Conservation (phyloP, 1,140 invertebrate genomes). For the Ooceraea biroi region DNA sequence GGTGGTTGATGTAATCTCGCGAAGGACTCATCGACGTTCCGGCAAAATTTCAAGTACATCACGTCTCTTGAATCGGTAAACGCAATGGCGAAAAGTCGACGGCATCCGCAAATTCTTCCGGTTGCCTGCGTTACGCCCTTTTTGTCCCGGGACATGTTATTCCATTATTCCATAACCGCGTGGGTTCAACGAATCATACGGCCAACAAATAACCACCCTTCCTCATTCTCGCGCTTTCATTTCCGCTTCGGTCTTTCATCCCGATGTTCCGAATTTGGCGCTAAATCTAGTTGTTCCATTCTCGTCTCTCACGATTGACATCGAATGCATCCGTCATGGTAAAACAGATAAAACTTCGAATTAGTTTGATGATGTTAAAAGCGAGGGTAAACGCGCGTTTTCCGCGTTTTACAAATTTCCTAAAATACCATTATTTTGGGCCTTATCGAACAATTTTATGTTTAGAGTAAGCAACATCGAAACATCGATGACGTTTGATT, state of each 20-base stretch:
- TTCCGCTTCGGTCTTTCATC: slow-evolving; percentile 9
- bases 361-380: background rate
- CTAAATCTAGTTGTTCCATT: slow-evolving; percentile 30
- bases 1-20: slow-evolving; percentile 3
- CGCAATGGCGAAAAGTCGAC: background rate
- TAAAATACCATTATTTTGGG: background rate
- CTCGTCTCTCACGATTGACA: slow-evolving; percentile 5
- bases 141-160: background rate
- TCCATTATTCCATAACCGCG: background rate
- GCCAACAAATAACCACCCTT: slow-evolving; percentile 11
- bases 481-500: too few relatives aligned
- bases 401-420: background rate
- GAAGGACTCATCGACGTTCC: background rate
- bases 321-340: slow-evolving; percentile 9
- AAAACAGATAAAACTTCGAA: background rate
- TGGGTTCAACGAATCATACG: slow-evolving; percentile 35
- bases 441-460: too few relatives aligned
- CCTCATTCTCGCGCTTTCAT: slow-evolving; percentile 30
- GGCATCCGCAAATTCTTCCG: slow-evolving; percentile 8
- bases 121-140: slow-evolving; percentile 1
- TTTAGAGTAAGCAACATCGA: too few relatives aligned
- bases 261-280: slow-evolving; percentile 21
- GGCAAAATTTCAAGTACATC: slow-evolving; percentile 31
- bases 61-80: too few relatives aligned
- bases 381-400: background rate